Percentiles rank a stretch among this genome's conserved stretches.
Conservation (phyloP, 23 tunicate species). For the Halocynthia aurantium region DNA sequence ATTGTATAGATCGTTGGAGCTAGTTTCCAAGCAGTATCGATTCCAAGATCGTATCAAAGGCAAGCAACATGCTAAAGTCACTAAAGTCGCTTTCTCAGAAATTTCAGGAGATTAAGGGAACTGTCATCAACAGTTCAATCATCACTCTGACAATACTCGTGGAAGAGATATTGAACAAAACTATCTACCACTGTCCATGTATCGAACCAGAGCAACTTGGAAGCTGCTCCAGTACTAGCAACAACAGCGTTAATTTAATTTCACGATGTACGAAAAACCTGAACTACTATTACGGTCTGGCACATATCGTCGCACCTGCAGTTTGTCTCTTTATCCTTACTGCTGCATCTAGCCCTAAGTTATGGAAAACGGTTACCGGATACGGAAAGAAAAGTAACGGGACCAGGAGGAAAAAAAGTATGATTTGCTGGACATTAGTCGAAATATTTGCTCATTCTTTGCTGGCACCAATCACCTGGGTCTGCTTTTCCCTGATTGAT, state of each 20-base stretch:
- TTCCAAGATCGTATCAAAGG: no score
- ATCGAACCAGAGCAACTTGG: conserved; percentile 22
- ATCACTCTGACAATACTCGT: conserved; percentile 20
- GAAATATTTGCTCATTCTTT: conserved; percentile 3
- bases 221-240: conserved; percentile 4
- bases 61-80: no score
- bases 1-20: no score
- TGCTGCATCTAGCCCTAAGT: conserved; percentile 18
- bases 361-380: conserved; percentile 54
- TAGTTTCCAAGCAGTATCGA: no score
- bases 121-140: conserved; percentile 25
- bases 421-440: not conserved
- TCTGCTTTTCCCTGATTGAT: conserved; percentile 16
- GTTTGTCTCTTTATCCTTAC: conserved; percentile 33
- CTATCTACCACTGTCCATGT: conserved; percentile 50
- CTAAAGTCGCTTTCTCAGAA: not conserved
- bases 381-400: not conserved
- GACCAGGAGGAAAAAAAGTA: not conserved
- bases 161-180: conserved; percentile 7
- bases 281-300: conserved; percentile 39
- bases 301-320: conserved; percentile 51
- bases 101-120: conserved; percentile 34
- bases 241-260: not conserved
- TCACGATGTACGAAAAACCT: conserved; percentile 7
- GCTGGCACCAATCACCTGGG: conserved; percentile 27